Base-by-base conservation (phyloP, 2,888 invertebrate genomes). In the Oligia strigilis region DNA sequence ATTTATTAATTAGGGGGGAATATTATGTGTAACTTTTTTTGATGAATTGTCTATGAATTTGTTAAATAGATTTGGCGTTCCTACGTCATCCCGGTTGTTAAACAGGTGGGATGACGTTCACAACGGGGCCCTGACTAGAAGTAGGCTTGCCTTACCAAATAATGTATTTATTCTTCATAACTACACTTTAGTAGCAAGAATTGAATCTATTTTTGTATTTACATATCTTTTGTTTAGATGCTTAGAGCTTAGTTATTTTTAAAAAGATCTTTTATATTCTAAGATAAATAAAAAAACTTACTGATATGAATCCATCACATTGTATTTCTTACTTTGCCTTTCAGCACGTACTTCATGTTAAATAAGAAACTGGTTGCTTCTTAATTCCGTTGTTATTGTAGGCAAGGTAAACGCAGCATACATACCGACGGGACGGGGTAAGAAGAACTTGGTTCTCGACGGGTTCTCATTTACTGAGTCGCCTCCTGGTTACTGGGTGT, bases 371-470 rank as follows among this genome's bases (percentile, higher is more conserved):
- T 36, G 17, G 40, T 67, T 78, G 11, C 64, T 78, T 83, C 65
- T 80, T 75, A 80, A 75, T 70, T 80, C 13, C 55, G 23, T 72
- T 83, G 62, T 83, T 43, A 66, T 94, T 94, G 19, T 92, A 94
- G 94, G 90, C 52, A 87, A 88, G 75, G 81, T 93, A 83, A 89
- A 86, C 43, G 95, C 95, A 36, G 95, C 94, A 14, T 96, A 96
- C 77, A 91, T 96, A 80, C 95, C 95, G 11, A 95, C 95, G 8
- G 92, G 91, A 19, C 90, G 93, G 52, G 95, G 96, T 40, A 95
- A 93, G 85, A 93, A 92, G 80, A 90, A 90, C 69, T 90, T 96
- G 77, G 89, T 96, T n/a, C 78, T 96, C 46, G 89, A 94, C 64
- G 96, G 96, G 23, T 96, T 87, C 74, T 95, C 96, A 6, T 96